Base-by-base conservation (phyloP, 2,888 invertebrate species). In the Sylvicola cinctus region DNA sequence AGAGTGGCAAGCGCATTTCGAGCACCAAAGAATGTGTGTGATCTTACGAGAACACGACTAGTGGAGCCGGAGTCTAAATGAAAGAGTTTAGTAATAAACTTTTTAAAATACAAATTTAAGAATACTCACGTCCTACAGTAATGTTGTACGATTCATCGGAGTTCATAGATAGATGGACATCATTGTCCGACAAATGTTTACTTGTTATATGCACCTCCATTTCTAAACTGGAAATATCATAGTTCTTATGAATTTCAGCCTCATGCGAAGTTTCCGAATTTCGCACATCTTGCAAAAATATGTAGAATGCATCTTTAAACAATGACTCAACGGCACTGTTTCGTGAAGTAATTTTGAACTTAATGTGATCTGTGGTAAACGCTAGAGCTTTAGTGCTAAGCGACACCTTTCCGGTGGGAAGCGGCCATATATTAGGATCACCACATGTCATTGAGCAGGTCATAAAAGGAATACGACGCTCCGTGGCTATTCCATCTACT, bases 371-470 rank as follows among this genome's bases (percentile, higher is more conserved):
- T 31, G 49, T 44, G 11, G 51, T 49, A 38, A 58, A 70, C 16
- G 66, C 64, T 14, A 70, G 61, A 16, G 73, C 71, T 35, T 66
- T 67, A 13, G 66, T 66, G 41, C 74, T 74, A 16, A 81, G 62
- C 40, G 66, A 62, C 20, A 74, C 66, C 37, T 69, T 69, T 1
- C 74, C 74, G 3, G 78, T 79, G 33, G 83, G 81, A 52, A 73
- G 73, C 17, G 83, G 83, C 83, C 81, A 83, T 16, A 81, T 63
- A 12, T 39, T 35, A 17, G 67, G 65, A 36, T 69, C 65, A 16
- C 78, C 77, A 54, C 83, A 83, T 12, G 76, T 63, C 68, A 83
- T 79, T 46, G 74, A 73, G 58, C 83, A 83, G 6, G 77, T 77
- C 28, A 69, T 65, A 43, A 79, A 60, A 5, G 76, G 73, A 44